Base-by-base conservation (phyloP, 2,113 vertebrate species). In the Pyrgilauda ruficollis region DNA sequence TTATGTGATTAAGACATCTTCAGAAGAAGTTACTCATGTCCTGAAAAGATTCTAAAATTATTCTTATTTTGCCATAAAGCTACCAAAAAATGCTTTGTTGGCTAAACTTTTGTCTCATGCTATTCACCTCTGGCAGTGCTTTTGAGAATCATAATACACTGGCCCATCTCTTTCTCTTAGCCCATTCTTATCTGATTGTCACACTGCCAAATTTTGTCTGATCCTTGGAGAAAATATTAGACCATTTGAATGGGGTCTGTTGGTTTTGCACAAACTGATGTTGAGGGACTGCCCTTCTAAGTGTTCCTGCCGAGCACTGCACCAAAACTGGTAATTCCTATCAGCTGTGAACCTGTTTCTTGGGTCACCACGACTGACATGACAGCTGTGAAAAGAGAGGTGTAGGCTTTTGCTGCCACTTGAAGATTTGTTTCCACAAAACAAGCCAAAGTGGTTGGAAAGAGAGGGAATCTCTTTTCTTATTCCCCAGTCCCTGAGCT, bases 341-440 rank as follows among this genome's bases (percentile, higher is more conserved):
- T 35, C 18, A 70, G 4, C 67, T 69, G 13, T 66, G 46, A 61
- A 91, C 56, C 3, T 59, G n/a, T 49, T 77, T 85, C 20, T 19
- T 63, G 46, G 43, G 44, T 85, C 21, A 43, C 37, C 55, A 28
- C 1, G 1, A n/a, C 24, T 28, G 58, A 24, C 0, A 0, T 6
- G 26, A 31, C 16, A 15, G 52, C 63, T 90, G 39, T 50, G 63
- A 90, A 49, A 21, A 83, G n/a, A 83, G n/a, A 62, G 15, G n/a
- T n/a, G 37, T 16, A 33, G 18, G 18, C 24, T 88, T 18, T 24
- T 59, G 43, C 35, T 64, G 41, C 30, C 52, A 70, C 21, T n/a
- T 18, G 46, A 72, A 70, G 61, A 93, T 81, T 77, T 89, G 31
- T 86, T 90, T 90, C 56, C 56, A 84, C 33, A 61, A 89, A 95